Evolutionary conservation across 2,797 vertebrate species (phyloP).

Genomic region (Bradypus variegatus): DNA sequence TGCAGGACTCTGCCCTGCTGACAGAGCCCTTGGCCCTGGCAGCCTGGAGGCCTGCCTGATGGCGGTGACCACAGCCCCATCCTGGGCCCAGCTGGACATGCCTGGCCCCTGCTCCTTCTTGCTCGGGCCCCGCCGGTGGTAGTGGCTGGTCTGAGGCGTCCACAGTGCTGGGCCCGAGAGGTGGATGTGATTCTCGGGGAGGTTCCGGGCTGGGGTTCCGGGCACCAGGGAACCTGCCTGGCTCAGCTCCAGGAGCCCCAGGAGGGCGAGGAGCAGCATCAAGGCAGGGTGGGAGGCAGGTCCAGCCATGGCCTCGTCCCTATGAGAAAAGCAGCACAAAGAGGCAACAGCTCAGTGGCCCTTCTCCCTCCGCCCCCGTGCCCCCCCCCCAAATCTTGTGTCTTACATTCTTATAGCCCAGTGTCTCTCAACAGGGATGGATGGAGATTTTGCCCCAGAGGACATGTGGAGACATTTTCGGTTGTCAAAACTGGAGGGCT

Average conservation of each 20-base stretch:
- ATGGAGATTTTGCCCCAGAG: neutral
- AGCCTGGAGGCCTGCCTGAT: conserved; percentile 50
- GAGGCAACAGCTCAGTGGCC: neutral
- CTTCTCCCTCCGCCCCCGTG: no score
- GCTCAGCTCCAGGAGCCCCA: conserved; percentile 61
- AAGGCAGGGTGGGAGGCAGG: neutral
- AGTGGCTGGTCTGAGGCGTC: conserved; percentile 66
- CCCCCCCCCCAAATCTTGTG: neutral
- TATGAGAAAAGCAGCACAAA: neutral
- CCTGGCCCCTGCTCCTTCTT: conserved; percentile 68
- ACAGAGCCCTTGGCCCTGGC: conserved; percentile 64
- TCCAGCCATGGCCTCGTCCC: conserved; percentile 64
- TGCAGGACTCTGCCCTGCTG: conserved; percentile 72
- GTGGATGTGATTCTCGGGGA: conserved; percentile 69
- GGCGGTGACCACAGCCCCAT: neutral
- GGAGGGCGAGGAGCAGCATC: conserved; percentile 55
- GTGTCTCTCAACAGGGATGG: neutral
- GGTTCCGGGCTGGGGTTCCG: conserved; percentile 50
- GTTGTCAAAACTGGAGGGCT: neutral
- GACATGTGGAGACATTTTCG: neutral
- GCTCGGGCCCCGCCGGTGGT: conserved; percentile 70
- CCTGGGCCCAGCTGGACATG: conserved; percentile 66
- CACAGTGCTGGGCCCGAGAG: conserved; percentile 75
- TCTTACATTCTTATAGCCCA: accelerated
- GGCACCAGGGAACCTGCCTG: conserved; percentile 58